Evolutionary conservation across 2,888 invertebrate genomes (phyloP).

Genomic region (Ormyrus pomaceus): DNA sequence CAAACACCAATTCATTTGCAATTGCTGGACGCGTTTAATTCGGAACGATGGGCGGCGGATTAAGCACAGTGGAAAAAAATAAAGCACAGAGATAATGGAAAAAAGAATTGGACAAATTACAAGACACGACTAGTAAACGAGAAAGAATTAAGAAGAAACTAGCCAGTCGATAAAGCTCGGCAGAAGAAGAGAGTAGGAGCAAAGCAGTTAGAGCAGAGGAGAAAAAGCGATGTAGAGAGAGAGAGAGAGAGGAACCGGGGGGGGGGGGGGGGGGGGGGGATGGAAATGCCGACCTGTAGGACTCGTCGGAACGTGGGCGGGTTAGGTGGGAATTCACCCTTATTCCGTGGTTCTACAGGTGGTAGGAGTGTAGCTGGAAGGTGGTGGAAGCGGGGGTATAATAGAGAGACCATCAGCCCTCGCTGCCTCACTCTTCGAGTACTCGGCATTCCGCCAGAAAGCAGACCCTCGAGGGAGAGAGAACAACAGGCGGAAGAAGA

Average conservation of each 20-base stretch:
- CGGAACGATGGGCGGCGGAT: not conserved
- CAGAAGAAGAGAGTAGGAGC: not conserved
- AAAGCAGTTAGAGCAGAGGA: conserved; percentile 33
- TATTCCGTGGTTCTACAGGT: conserved; percentile 63
- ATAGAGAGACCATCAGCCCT: conserved; percentile 71
- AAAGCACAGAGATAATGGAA: conserved; percentile 5
- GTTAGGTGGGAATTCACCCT: conserved; percentile 60
- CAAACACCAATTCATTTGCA: too few relatives aligned
- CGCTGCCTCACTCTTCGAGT: conserved; percentile 66
- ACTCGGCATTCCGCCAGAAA: conserved; percentile 63
- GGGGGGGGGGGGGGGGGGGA: conserved; percentile 5
- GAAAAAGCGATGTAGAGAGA: conserved; percentile 23
- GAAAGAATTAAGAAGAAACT: conserved; percentile 37
- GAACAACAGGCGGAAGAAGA: not conserved
- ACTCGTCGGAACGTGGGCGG: conserved; percentile 47
- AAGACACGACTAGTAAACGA: conserved; percentile 25
- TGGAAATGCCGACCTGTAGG: conserved; percentile 48
- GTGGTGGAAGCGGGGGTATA: conserved; percentile 69
- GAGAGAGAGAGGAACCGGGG: not conserved
- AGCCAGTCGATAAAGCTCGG: conserved; percentile 7
- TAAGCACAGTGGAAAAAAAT: not conserved
- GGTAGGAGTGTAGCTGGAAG: conserved; percentile 64
- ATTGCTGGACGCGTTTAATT: not conserved
- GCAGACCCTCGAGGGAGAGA: conserved; percentile 24
- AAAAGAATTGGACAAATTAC: conserved; percentile 29